Base-by-base conservation (phyloP, 92 coral and sea anemone genomes). In the Virgularia gustaviana region DNA sequence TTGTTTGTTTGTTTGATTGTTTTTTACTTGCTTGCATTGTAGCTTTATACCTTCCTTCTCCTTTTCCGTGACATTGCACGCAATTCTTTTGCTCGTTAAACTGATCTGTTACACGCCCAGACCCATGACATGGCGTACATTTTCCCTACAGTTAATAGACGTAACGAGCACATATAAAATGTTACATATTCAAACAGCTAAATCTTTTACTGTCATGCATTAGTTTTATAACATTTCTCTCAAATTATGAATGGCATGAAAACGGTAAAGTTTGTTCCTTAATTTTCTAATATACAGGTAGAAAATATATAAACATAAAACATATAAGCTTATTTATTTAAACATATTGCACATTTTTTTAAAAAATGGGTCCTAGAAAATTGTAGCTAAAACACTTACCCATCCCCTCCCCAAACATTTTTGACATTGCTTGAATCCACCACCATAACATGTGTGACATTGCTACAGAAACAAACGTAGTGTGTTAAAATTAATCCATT, bases 351-450 rank as follows among this genome's bases (percentile, higher is more conserved):
- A 27, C 47, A 55, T 25, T 25, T 15, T 13, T 16, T 47, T 47
- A 25, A 16, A 19, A 47, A 47, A 25, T 47, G 55, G 16, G 55
- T 47, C 20, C 22, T 16, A 47, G 16, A 9, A 7, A 18, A 12
- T 1, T 32, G 24, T 23, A 61, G 29, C n/a, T n/a, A 27, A 8
- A 0, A 38, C 24, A 66, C 95, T 25, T 79, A 90, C 96, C 85
- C 84, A 72, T 33, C 97, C 97, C 56, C 90, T 81, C 4, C 97
- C 97, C 53, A 60, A 65, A 53, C 97, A 91, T 57, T 79, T 83
- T 59, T 91, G 75, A 28, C 97, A 91, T 38, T 86, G 89, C 59
- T 83, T 83, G 81, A 59, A 88, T 3, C 97, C 97, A 30, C 57
- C 79, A 22, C 87, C 87, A 61, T 43, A 56, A 73, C 97, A 91